Conservation (phyloP, 2,113 vertebrate species). For the Seriola rivoliana region DNA sequence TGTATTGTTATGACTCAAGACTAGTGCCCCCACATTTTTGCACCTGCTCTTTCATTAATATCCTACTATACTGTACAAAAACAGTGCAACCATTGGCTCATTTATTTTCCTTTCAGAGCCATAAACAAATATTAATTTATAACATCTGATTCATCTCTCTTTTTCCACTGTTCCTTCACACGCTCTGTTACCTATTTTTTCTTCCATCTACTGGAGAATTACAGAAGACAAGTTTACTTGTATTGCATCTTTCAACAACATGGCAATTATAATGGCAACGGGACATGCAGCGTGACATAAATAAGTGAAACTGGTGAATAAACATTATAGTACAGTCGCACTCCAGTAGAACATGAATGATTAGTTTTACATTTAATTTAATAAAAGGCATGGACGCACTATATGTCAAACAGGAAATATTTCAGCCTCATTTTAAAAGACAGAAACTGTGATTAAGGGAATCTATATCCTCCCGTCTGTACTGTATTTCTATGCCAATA, state of each 20-base stretch:
- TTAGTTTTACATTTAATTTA: too few species aligned
- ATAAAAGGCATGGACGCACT: background rate
- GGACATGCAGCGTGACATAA: too few species aligned
- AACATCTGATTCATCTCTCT: background rate
- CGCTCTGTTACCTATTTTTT: background rate
- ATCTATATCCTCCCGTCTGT: background rate
- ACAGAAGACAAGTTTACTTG: background rate
- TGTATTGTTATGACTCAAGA: background rate
- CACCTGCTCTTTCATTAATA: background rate
- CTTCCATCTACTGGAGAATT: background rate
- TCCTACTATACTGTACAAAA: background rate
- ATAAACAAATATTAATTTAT: background rate
- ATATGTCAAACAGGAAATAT: background rate
- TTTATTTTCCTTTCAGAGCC: background rate
- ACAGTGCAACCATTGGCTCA: background rate
- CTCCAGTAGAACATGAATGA: background rate
- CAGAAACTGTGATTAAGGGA: background rate
- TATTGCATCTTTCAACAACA: slow-evolving; percentile 1
- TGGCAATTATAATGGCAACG: background rate
- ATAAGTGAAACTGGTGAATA: background rate
- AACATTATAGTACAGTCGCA: background rate
- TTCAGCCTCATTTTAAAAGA: background rate
- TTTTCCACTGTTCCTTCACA: background rate
- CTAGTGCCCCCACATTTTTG: background rate
- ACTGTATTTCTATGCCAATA: background rate